Evolutionary conservation across 2,113 vertebrate genomes (phyloP), one percentile per base, ranked within the genome.

Genomic region (Ammospiza caudacuta): DNA sequence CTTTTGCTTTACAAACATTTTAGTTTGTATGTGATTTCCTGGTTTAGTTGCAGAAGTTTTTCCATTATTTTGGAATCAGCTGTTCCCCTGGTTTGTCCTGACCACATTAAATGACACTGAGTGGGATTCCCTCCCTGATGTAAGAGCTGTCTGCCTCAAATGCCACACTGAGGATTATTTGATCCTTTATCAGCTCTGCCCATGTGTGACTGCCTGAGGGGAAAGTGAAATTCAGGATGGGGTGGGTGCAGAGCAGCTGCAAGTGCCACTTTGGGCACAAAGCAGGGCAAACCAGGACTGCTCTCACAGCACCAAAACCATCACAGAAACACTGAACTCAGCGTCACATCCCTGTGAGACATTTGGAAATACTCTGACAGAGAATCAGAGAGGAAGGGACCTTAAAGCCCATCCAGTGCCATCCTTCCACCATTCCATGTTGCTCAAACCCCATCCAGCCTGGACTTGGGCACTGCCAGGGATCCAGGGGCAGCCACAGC

Each of bases 271-370:
- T 15, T 12, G 29, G 37, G 46, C 21, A 52, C 64, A 69, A 64
- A 64, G 31, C 28, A 20, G 22, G 35, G 80, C 35, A 80, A 29
- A 74, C 4, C n/a, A 27, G 55, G 59, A 52, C 82, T 87, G 16
- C 29, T 58, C 29, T 33, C 37, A 19, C 73, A 31, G 41, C 59
- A 37, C 25, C 72, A 51, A 59, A 76, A 28, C 18, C 85, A 67
- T 13, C 44, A 7, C 1, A 25, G 46, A 46, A 72, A n/a, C 87
- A 57, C 21, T 11, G 12, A 58, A 19, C 75, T 79, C 79, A n/a
- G 61, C 6, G 18, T 55, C 44, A 7, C 3, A 23, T 5, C 14
- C 63, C 51, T 4, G 2, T 0, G 1, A 79, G 39, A 39, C 31
- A 29, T 55, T 47, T 67, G 52, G 61, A 55, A 92, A 75, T 8